These are phyloP conservation scores for Empidonax alnorum DNA, from an alignment of 2,113 vertebrate genomes.

Conservation along the genomic window DNA sequence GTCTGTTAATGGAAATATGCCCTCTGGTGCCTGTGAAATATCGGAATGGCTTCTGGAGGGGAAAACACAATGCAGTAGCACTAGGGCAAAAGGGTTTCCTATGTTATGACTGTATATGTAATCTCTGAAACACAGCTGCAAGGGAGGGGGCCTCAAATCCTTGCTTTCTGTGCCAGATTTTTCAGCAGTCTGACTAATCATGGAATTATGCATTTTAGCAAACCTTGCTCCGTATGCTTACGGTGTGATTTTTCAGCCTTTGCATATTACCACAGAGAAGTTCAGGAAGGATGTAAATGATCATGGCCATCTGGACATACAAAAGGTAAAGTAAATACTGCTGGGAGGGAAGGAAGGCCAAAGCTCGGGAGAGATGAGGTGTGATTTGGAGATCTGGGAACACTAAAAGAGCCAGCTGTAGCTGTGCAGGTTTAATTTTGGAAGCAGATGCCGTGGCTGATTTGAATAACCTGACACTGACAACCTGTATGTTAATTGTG, in stretches of 20 bases:
- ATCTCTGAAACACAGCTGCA: background rate
- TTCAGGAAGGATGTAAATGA: background rate
- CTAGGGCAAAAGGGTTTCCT: background rate
- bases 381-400: background rate
- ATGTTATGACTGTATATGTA: rapidly evolving
- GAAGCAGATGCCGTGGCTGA: background rate
- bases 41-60: background rate
- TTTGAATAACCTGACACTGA: background rate
- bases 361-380: background rate
- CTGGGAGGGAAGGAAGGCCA: background rate
- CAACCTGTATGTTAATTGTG: background rate
- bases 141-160: background rate
- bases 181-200: background rate
- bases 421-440: background rate
- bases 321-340: background rate
- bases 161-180: background rate
- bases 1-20: background rate
- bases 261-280: background rate
- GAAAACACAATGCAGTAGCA: background rate
- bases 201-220: background rate
- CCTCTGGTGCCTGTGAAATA: background rate
- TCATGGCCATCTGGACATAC: background rate
- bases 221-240: background rate
- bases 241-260: background rate
- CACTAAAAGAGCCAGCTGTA: background rate